Evolutionary conservation across 1,140 invertebrate species (phyloP).

Genomic region (Ceratitis capitata): DNA sequence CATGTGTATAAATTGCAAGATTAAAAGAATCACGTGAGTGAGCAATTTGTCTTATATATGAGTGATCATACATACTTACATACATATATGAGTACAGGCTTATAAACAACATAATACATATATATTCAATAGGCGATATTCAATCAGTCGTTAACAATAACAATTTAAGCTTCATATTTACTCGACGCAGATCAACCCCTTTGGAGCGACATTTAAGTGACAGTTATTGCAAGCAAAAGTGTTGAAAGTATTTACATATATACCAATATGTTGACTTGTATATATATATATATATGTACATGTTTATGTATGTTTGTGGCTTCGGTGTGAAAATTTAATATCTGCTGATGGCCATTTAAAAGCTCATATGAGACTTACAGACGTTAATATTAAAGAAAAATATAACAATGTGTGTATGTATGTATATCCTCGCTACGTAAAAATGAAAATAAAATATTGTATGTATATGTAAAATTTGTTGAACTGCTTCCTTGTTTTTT

Average conservation of each 20-base stretch:
- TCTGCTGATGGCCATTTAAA: too few species aligned
- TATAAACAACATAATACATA: too few species aligned
- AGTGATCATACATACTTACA: not conserved
- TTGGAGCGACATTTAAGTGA: not conserved
- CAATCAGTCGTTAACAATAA: too few species aligned
- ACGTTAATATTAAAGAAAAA: not conserved
- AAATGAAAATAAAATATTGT: too few species aligned
- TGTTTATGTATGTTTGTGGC: not conserved
- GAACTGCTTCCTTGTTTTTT: too few species aligned
- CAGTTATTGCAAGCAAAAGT: not conserved
- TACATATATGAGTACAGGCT: too few species aligned
- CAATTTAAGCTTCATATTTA: too few species aligned
- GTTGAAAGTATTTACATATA: not conserved
- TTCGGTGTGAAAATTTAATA: too few species aligned
- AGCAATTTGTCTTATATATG: not conserved
- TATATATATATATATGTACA: not conserved
- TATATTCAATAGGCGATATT: too few species aligned
- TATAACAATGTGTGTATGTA: too few species aligned
- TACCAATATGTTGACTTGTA: not conserved
- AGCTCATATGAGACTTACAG: not conserved
- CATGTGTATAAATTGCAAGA: too few species aligned
- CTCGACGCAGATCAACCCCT: not conserved
- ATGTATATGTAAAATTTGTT: not conserved
- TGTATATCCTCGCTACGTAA: too few species aligned
- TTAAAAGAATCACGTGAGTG: not conserved